Conservation (phyloP, 1,140 invertebrate species). For the Cherax destructor region DNA sequence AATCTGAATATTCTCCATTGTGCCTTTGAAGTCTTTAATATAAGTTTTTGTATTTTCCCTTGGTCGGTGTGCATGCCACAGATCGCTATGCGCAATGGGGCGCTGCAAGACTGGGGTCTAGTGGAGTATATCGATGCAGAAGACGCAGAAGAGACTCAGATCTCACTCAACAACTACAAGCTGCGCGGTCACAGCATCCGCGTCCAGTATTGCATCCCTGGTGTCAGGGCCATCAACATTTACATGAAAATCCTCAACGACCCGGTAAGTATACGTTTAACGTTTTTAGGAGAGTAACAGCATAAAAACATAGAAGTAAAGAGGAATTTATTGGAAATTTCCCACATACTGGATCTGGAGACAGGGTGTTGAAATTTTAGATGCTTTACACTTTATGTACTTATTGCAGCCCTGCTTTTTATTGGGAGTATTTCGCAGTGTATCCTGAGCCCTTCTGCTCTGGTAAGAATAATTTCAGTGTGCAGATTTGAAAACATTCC, state of each 20-base stretch:
- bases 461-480: too few relatives aligned
- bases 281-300: not conserved
- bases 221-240: constrained; percentile 79
- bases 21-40: too few relatives aligned
- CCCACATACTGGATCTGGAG: too few relatives aligned
- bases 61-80: too few relatives aligned
- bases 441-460: too few relatives aligned
- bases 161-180: constrained; percentile 75
- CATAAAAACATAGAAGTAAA: too few relatives aligned
- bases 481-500: too few relatives aligned
- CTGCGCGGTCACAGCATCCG: constrained; percentile 77
- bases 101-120: constrained; percentile 79
- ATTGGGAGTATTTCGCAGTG: too few relatives aligned
- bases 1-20: too few relatives aligned
- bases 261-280: constrained; percentile 72
- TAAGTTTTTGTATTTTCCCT: too few relatives aligned
- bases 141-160: constrained; percentile 78
- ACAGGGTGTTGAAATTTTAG: not conserved
- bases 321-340: not conserved
- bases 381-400: not conserved
- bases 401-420: too few relatives aligned
- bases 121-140: constrained; percentile 78
- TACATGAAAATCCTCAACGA: constrained; percentile 78
- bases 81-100: constrained; percentile 80
- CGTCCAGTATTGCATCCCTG: constrained; percentile 80